Evolutionary conservation across 2,888 invertebrate genomes (phyloP).

Genomic region (Cordilura impudica): DNA sequence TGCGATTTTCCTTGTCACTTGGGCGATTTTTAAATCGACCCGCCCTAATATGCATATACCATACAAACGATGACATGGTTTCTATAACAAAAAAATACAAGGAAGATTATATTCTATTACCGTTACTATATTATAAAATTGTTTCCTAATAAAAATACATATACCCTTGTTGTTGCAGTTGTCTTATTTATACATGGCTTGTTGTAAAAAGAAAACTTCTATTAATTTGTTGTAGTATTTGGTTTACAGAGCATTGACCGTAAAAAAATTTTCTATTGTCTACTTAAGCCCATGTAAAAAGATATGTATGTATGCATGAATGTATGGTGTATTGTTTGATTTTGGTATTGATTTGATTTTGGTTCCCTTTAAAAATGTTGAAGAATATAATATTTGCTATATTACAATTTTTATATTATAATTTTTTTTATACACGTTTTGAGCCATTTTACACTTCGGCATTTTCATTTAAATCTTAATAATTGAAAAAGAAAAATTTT

Average conservation of each 20-base stretch:
- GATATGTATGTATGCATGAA: conserved; percentile 1
- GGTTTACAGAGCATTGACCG: conserved; percentile 58
- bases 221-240: conserved; percentile 42
- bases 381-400: no score
- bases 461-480: conserved; percentile 42
- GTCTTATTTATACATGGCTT: not conserved
- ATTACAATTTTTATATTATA: not conserved
- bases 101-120: not conserved
- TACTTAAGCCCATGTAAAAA: conserved; percentile 32
- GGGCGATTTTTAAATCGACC: no score
- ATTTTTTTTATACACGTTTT: not conserved
- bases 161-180: not conserved
- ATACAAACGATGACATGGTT: no score
- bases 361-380: conserved; percentile 6
- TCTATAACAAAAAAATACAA: no score
- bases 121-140: not conserved
- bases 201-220: not conserved
- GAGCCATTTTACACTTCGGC: conserved; percentile 38
- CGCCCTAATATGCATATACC: no score
- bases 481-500: conserved; percentile 11
- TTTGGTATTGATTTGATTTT: conserved; percentile 8
- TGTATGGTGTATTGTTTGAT: conserved; percentile 18
- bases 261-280: conserved; percentile 50
- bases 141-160: conserved; percentile 1
- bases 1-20: no score